Evolutionary conservation across 2,888 invertebrate genomes (phyloP).

Genomic region (Shargacucullia verbasci): DNA sequence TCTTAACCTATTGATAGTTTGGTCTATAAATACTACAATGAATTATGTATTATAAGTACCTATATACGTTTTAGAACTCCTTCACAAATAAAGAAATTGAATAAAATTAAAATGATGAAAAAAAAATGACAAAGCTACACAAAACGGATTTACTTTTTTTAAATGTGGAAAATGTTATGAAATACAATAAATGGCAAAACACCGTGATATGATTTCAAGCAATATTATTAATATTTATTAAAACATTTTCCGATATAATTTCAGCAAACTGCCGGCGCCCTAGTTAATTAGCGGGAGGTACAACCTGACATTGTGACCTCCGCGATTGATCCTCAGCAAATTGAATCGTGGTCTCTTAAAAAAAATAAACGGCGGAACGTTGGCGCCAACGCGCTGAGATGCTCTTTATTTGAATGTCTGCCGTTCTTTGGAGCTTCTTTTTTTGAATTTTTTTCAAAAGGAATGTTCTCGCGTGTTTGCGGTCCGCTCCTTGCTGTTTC

Average conservation of each 20-base stretch:
- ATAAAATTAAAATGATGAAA: too few species aligned
- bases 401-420: slow-evolving; percentile 84
- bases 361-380: slow-evolving; percentile 83
- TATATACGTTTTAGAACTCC: too few species aligned
- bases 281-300: slow-evolving; percentile 57
- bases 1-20: too few species aligned
- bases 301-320: slow-evolving; percentile 71
- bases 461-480: slow-evolving; percentile 66
- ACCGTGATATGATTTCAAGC: too few species aligned
- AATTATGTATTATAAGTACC: too few species aligned
- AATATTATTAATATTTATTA: background rate
- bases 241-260: slow-evolving; percentile 15
- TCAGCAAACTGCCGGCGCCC: slow-evolving; percentile 20
- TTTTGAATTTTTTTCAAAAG: slow-evolving; percentile 60
- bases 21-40: too few species aligned
- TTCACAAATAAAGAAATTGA: too few species aligned
- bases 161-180: too few species aligned
- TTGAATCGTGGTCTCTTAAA: slow-evolving; percentile 84
- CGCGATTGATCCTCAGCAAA: slow-evolving; percentile 79
- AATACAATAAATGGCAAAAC: too few species aligned
- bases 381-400: slow-evolving; percentile 86
- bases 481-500: slow-evolving; percentile 58
- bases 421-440: slow-evolving; percentile 59
- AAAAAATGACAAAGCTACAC: too few species aligned
- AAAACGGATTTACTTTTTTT: too few species aligned